A percentile compares a stretch with the other conserved stretches of the same genome.
Evolutionary conservation across 2,888 invertebrate genomes (phyloP).

Genomic region (Morpho deidamia): DNA sequence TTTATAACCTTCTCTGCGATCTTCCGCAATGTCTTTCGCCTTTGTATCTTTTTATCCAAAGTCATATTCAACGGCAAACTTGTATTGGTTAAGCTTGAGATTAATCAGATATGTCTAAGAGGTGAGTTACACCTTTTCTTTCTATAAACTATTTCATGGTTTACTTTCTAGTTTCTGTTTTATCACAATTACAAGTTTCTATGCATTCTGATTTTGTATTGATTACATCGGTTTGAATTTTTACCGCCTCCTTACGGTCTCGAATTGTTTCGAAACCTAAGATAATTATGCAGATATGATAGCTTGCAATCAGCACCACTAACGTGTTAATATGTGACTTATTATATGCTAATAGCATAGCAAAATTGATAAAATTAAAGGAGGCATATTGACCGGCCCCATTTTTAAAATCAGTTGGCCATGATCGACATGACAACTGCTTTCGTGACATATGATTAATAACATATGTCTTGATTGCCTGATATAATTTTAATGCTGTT

Average conservation of each 20-base stretch:
- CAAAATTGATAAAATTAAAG: conserved; percentile 31
- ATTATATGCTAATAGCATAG: conserved; percentile 44
- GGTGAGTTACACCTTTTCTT: neutral
- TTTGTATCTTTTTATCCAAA: conserved; percentile 38
- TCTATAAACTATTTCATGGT: neutral
- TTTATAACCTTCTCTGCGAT: conserved; percentile 46
- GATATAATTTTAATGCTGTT: too few species aligned
- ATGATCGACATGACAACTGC: conserved; percentile 24
- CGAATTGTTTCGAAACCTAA: conserved; percentile 34
- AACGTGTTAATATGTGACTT: conserved; percentile 36
- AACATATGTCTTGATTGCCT: neutral
- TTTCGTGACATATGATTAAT: neutral
- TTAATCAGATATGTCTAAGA: too few species aligned
- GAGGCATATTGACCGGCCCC: conserved; percentile 47
- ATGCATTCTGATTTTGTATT: conserved; percentile 38
- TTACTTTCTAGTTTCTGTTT: neutral
- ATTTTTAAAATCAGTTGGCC: conserved; percentile 37
- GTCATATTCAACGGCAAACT: conserved; percentile 33
- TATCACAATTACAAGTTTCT: conserved; percentile 40
- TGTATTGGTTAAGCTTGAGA: neutral
- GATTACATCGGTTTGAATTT: conserved; percentile 32
- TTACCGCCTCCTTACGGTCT: conserved; percentile 20
- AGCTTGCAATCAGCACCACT: conserved; percentile 38
- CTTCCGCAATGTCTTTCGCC: conserved; percentile 37
- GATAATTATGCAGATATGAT: conserved; percentile 42